These are phyloP conservation scores for Seison nebaliae DNA, from an alignment of 1,140 invertebrate species.

Conservation along the genomic window DNA sequence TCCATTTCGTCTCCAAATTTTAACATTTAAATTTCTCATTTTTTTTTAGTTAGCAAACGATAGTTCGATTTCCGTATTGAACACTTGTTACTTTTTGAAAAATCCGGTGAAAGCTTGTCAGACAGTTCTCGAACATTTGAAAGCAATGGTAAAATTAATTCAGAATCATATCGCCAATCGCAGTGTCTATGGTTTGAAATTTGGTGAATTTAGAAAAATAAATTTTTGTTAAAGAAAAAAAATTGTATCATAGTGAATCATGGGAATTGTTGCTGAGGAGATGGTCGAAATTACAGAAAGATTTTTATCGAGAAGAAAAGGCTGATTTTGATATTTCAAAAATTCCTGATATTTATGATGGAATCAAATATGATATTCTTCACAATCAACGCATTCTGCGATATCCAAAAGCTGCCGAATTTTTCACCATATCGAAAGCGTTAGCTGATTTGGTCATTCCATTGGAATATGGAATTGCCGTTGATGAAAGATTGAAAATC, in stretches of 20 bases:
- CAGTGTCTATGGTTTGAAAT: constrained; percentile 22
- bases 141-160: constrained; percentile 15
- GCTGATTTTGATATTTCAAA: constrained; percentile 88
- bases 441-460: constrained; percentile 92
- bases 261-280: constrained; percentile 91
- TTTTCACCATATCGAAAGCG: constrained; percentile 78
- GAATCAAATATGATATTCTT: constrained; percentile 86
- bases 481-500: constrained; percentile 78
- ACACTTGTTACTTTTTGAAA: constrained; percentile 72
- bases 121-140: constrained; percentile 13
- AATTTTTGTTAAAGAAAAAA: constrained; percentile 22
- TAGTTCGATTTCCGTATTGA: constrained; percentile 41
- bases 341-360: constrained; percentile 97
- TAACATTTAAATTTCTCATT: too few species aligned
- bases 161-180: constrained; percentile 3
- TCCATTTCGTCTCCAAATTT: too few species aligned
- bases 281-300: constrained; percentile 95
- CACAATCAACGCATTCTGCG: constrained; percentile 83
- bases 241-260: constrained; percentile 79
- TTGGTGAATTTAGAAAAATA: not conserved
- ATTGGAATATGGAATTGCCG: constrained; percentile 88
- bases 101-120: constrained; percentile 47
- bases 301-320: constrained; percentile 55
- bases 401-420: constrained; percentile 68
- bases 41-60: constrained; percentile 17